Percentiles rank a stretch among this genome's conserved stretches.
Evolutionary conservation across 1,140 invertebrate species (phyloP).

Genomic region (Leucophenga varia): DNA sequence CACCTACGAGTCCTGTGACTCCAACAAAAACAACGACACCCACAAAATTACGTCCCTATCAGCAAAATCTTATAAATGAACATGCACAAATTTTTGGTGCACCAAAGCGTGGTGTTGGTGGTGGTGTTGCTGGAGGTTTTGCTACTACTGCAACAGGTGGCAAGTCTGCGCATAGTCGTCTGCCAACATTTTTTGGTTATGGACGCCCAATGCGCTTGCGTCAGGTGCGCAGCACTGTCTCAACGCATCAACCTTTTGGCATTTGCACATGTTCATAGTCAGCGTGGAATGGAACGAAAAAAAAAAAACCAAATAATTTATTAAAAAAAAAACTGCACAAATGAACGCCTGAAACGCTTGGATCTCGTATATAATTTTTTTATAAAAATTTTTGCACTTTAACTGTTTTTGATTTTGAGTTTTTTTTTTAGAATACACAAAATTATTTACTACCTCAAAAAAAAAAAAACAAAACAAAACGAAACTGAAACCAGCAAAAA

Average conservation of each 20-base stretch:
- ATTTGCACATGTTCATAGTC: constrained; percentile 57
- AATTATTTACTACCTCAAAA: too few species aligned
- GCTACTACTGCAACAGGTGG: not conserved
- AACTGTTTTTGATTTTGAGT: too few species aligned
- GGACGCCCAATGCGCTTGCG: constrained; percentile 26
- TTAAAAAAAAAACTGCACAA: too few species aligned
- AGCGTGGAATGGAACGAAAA: constrained; percentile 20
- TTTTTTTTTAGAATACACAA: too few species aligned
- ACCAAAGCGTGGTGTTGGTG: constrained; percentile 2
- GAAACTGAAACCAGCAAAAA: too few species aligned
- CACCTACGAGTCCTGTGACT: constrained; percentile 11
- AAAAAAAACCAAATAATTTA: not conserved
- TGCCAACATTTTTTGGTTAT: constrained; percentile 21
- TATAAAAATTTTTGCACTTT: too few species aligned
- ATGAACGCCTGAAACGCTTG: too few species aligned
- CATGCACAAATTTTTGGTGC: constrained; percentile 43
- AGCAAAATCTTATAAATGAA: constrained; percentile 44
- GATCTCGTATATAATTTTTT: too few species aligned
- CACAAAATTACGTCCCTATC: constrained; percentile 31
- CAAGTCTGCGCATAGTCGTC: too few species aligned
- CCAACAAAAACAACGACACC: constrained; percentile 14
- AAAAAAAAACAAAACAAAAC: too few species aligned
- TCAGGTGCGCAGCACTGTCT: constrained; percentile 47
- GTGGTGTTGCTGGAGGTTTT: too few species aligned
- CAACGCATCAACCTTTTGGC: constrained; percentile 49